Conservation (phyloP, 1,140 invertebrate species). For the Hyles vespertilio region DNA sequence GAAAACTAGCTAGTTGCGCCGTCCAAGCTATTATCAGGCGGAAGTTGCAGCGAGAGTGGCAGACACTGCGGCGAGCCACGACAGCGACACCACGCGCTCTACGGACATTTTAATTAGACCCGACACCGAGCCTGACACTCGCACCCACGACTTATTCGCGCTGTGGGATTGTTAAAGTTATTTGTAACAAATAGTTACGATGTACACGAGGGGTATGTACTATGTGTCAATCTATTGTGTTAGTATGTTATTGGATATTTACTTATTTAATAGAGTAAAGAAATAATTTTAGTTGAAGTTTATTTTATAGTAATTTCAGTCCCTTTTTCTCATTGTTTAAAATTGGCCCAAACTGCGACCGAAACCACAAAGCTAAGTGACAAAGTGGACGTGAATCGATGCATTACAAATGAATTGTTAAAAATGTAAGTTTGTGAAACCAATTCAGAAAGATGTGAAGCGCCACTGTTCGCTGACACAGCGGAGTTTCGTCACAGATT, state of each 20-base stretch:
- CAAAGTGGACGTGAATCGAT: too few relatives aligned
- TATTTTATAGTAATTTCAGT: too few relatives aligned
- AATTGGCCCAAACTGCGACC: too few relatives aligned
- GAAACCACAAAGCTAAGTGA: too few relatives aligned
- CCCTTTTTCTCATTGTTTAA: too few relatives aligned
- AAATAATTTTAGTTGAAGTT: too few relatives aligned
- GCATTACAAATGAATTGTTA: conserved; percentile 31
- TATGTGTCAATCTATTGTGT: too few relatives aligned
- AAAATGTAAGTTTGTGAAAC: conserved; percentile 33
- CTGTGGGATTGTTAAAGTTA: background rate
- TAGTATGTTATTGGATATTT: too few relatives aligned
- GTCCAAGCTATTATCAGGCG: conserved; percentile 11
- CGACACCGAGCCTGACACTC: background rate
- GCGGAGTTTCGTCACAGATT: conserved; percentile 39
- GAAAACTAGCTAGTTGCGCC: conserved; percentile 6
- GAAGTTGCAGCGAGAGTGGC: conserved; percentile 15
- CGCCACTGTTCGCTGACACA: conserved; percentile 24
- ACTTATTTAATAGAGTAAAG: too few relatives aligned
- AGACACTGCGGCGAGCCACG: conserved; percentile 16
- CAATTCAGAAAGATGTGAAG: conserved; percentile 32
- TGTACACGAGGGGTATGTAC: too few relatives aligned
- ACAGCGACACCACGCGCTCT: conserved; percentile 11
- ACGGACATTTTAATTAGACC: conserved; percentile 26
- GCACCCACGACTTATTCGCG: background rate
- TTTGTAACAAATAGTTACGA: too few relatives aligned